phyloP scores from a whole-genome alignment of 1,140 invertebrate genomes.

The Acromyrmex echinatior region DNA sequence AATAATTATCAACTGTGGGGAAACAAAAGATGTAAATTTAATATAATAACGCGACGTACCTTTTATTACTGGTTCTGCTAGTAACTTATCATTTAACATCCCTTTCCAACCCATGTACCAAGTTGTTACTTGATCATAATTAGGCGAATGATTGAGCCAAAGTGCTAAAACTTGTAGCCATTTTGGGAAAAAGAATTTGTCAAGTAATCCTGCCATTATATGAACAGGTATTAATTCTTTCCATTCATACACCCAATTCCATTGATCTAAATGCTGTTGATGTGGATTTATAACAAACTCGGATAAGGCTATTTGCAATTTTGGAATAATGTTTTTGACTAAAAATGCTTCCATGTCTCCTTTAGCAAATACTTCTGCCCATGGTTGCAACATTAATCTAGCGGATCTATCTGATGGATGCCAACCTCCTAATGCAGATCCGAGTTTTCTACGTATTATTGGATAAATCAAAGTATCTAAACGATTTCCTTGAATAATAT shows the following conservation, averaged over 20 bases:
- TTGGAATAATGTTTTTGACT: constrained; percentile 96
- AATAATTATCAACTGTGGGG: background rate
- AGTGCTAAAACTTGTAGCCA: constrained; percentile 93
- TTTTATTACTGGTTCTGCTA: constrained; percentile 91
- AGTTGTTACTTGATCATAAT: constrained; percentile 94
- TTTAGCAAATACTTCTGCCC: constrained; percentile 94
- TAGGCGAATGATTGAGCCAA: constrained; percentile 94
- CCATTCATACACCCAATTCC: constrained; percentile 97
- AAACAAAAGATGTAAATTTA: background rate
- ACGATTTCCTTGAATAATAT: constrained; percentile 84
- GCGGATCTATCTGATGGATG: constrained; percentile 97
- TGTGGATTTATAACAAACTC: constrained; percentile 95
- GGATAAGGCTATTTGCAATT: constrained; percentile 92
- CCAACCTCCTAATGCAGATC: constrained; percentile 95
- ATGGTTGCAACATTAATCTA: constrained; percentile 96
- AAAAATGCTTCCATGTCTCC: constrained; percentile 95
- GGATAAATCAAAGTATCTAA: constrained; percentile 95
- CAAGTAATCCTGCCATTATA: constrained; percentile 91
- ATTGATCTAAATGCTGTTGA: constrained; percentile 92
- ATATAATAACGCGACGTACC: constrained; percentile 83
- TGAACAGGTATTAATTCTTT: constrained; percentile 91
- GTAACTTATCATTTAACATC: constrained; percentile 90
- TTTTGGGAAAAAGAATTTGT: constrained; percentile 95
- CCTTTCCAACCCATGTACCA: constrained; percentile 97
- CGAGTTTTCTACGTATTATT: constrained; percentile 96